Evolutionary conservation across 2,113 vertebrate species (phyloP), one percentile per base, ranked within the genome.

Genomic region (Anoura caudifer): DNA sequence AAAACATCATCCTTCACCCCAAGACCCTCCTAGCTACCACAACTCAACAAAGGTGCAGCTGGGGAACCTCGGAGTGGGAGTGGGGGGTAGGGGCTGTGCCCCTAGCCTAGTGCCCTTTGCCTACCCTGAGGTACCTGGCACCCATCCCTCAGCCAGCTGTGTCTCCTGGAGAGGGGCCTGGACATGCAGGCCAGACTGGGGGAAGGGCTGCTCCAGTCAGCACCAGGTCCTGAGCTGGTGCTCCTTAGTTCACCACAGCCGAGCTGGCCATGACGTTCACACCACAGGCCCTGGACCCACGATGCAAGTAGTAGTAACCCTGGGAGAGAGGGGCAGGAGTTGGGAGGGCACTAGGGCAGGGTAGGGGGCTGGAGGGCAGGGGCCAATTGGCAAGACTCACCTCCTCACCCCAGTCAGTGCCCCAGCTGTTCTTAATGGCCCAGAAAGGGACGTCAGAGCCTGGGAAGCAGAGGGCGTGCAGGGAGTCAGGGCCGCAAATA

Each of bases 381-480:
- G 31, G 26, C 43, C 10, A 4, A 11, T 2, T 6, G 24, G 22
- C 6, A 11, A 45, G 20, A 97, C 97, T 98, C 96, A 99, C 99
- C 99, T 99, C 94, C 85, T 99, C 99, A 13, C 99, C 99, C 97
- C 99, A 99, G 95, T 99, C 98, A 73, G 98, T 97, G 52, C 99
- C 99, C 99, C 99, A 99, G 98, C 99, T 99, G 98, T 99, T 99
- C 98, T 99, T 99, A 97, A 99, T 99, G 94, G 99, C 99, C 99
- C 99, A 99, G 98, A 99, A 99, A 22, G 99, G 99, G 45, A 96
- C 41, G 0, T 94, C 98, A 26, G 99, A 98, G 94, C 99, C 99
- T 99, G 96, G 38, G 69, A 70, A 81, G n/a, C 13, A 76, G 90
- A 47, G 56, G 0, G 76, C 73, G 52, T 2, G 2, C 56, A 47